A percentile compares a stretch with the other conserved stretches of the same genome.
phyloP scores from a whole-genome alignment of 2,888 invertebrate species.

The Ceramica pisi region DNA sequence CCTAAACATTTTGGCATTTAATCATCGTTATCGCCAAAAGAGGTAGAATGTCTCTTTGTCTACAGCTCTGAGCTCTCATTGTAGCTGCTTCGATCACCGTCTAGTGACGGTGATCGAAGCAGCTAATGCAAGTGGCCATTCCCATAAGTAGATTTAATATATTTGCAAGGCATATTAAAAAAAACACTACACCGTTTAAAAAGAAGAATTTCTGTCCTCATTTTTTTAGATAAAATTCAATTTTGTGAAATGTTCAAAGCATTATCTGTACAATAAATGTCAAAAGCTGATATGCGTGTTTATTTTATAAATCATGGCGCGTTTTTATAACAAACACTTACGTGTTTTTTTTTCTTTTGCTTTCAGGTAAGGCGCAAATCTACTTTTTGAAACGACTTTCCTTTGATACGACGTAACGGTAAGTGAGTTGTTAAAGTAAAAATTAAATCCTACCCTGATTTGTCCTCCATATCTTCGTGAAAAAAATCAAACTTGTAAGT shows the following conservation, averaged over 20 bases:
- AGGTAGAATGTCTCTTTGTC: not conserved
- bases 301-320: slow-evolving; percentile 29
- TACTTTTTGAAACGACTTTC: not conserved
- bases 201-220: not conserved
- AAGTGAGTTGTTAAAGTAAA: slow-evolving; percentile 14
- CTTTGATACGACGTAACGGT: slow-evolving; percentile 11
- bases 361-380: slow-evolving; percentile 57
- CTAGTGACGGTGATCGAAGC: not conserved
- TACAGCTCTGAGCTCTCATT: not conserved
- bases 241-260: slow-evolving; percentile 26
- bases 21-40: too few relatives aligned
- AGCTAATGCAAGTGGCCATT: not conserved
- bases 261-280: slow-evolving; percentile 34
- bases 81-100: too few relatives aligned
- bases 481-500: not conserved
- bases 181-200: not conserved
- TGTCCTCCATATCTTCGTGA: not conserved
- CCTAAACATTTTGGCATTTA: too few relatives aligned
- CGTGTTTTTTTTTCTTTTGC: slow-evolving; percentile 26
- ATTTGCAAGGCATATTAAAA: not conserved
- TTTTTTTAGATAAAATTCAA: slow-evolving; percentile 22
- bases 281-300: slow-evolving; percentile 40
- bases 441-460: not conserved
- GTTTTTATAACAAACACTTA: slow-evolving; percentile 23
- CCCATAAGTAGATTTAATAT: not conserved